These are phyloP conservation scores for Caenorhabditis virilis DNA, from an alignment of 2,888 invertebrate genomes.

Conservation along the genomic window DNA sequence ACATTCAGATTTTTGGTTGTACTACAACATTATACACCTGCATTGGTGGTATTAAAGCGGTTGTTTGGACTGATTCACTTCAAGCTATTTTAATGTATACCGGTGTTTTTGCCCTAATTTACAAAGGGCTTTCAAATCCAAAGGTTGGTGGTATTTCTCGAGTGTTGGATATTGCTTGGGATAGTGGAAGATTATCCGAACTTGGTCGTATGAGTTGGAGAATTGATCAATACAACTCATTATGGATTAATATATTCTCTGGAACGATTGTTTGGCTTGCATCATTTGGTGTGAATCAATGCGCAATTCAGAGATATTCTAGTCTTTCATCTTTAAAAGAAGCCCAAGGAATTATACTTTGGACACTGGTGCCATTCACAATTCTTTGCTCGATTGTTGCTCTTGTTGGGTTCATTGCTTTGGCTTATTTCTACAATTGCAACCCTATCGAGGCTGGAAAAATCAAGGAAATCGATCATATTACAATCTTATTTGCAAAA, in stretches of 20 bases:
- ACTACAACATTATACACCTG: conserved; percentile 58
- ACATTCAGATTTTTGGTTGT: conserved; percentile 54
- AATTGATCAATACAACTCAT: conserved; percentile 56
- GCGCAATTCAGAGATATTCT: conserved; percentile 60
- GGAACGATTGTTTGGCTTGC: conserved; percentile 62
- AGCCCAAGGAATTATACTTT: conserved; percentile 54
- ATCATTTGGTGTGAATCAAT: conserved; percentile 61
- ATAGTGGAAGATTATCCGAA: conserved; percentile 51
- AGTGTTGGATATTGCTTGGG: conserved; percentile 49
- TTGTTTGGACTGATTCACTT: conserved; percentile 60
- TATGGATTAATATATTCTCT: conserved; percentile 60
- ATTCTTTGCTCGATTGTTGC: conserved; percentile 58
- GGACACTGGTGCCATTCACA: conserved; percentile 56
- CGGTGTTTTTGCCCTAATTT: conserved; percentile 55
- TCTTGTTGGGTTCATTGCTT: conserved; percentile 59
- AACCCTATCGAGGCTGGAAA: conserved; percentile 59
- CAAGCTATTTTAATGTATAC: conserved; percentile 60
- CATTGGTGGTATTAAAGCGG: conserved; percentile 59
- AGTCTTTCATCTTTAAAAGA: conserved; percentile 53
- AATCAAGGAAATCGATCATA: conserved; percentile 55
- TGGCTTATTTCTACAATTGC: conserved; percentile 61
- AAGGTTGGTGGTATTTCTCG: conserved; percentile 53
- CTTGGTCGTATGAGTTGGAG: conserved; percentile 44
- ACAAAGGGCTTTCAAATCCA: conserved; percentile 52
- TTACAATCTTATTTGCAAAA: conserved; percentile 56